A percentile compares a stretch with the other conserved stretches of the same genome.
Evolutionary conservation across 2,888 invertebrate genomes (phyloP).

Genomic region (Melangyna quadrimaculata): DNA sequence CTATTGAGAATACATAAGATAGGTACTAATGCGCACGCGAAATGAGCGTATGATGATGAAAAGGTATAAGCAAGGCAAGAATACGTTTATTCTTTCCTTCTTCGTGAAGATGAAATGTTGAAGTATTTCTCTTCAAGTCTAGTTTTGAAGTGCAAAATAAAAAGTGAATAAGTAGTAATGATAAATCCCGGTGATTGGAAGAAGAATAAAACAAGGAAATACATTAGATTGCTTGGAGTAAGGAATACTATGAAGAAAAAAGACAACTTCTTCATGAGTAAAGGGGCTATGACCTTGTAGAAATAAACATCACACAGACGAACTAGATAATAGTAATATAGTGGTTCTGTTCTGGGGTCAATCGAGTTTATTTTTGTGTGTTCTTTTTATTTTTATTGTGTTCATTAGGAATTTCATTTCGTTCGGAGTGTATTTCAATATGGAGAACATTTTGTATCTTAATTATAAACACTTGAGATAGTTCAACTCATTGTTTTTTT

Average conservation of each 20-base stretch:
- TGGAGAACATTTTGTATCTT: slow-evolving; percentile 42
- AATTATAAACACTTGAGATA: slow-evolving; percentile 44
- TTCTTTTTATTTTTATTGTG: not conserved
- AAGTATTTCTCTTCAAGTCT: slow-evolving; percentile 55
- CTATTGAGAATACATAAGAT: slow-evolving; percentile 20
- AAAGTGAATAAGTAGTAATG: slow-evolving; percentile 8
- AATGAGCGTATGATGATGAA: not conserved
- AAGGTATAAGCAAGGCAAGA: not conserved
- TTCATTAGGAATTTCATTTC: not conserved
- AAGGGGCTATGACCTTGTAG: slow-evolving; percentile 63
- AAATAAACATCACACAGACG: slow-evolving; percentile 27
- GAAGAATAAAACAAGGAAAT: slow-evolving; percentile 26
- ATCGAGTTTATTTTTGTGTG: slow-evolving; percentile 12
- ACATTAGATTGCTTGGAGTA: not conserved
- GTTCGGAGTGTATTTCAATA: slow-evolving; percentile 29
- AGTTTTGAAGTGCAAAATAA: slow-evolving; percentile 49
- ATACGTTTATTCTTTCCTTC: not conserved
- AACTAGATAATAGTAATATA: slow-evolving; percentile 27
- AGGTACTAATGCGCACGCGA: slow-evolving; percentile 18
- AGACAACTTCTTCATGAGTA: slow-evolving; percentile 36
- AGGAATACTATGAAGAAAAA: not conserved
- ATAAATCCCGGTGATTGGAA: slow-evolving; percentile 8
- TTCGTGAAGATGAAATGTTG: slow-evolving; percentile 49
- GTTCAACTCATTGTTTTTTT: slow-evolving; percentile 16
- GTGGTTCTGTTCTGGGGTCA: slow-evolving; percentile 22